A percentile compares a stretch with the other conserved stretches of the same genome.
Conservation (phyloP, 2,888 invertebrate genomes). For the Dolichopus griseipennis region DNA sequence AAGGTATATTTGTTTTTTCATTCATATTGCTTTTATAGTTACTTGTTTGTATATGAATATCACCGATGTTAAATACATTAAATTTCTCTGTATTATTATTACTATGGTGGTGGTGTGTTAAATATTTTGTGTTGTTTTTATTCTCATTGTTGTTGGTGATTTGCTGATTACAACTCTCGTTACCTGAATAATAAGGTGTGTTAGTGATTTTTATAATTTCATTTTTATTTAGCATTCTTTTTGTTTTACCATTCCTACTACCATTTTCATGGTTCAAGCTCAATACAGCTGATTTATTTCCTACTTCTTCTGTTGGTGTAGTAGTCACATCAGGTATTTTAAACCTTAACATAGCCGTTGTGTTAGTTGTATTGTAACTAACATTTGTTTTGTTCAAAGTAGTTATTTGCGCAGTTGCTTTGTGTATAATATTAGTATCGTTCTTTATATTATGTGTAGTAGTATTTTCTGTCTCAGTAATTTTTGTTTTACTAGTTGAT, state of each 20-base stretch:
- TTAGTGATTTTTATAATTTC: neutral
- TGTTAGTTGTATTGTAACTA: neutral
- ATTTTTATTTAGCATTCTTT: neutral
- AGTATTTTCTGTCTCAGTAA: neutral
- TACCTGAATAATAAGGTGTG: neutral
- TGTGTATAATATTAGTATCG: no score
- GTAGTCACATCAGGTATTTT: neutral
- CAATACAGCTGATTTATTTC: conserved; percentile 1
- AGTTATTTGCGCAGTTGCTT: neutral
- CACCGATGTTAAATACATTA: neutral
- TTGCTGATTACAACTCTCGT: no score
- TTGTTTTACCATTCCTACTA: neutral
- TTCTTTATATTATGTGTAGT: neutral
- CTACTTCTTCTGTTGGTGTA: neutral
- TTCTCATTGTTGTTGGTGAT: neutral
- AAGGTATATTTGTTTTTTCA: neutral
- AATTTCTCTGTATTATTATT: neutral
- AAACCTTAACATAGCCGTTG: neutral
- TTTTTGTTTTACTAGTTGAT: neutral
- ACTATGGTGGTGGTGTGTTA: neutral
- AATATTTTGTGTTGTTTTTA: neutral
- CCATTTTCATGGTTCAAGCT: neutral
- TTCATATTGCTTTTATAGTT: neutral
- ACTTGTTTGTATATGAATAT: neutral
- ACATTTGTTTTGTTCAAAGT: neutral